A percentile compares a stretch with the other conserved stretches of the same genome.
These are phyloP conservation scores for Cygnus buccinator DNA, from an alignment of 2,113 vertebrate genomes.

Conservation along the genomic window DNA sequence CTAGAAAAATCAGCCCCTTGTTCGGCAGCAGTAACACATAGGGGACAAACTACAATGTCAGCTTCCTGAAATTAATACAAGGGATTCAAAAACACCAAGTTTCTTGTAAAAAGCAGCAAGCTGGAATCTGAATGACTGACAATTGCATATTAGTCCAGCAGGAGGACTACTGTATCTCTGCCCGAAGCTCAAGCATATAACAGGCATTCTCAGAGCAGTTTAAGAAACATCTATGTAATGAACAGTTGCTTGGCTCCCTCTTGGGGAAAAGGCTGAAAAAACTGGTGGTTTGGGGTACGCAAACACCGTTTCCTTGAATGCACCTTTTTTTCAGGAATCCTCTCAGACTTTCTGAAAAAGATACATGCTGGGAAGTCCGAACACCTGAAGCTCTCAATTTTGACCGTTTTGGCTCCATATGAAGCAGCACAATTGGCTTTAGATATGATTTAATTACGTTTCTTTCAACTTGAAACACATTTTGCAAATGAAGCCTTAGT, in stretches of 20 bases:
- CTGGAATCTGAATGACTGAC: not conserved
- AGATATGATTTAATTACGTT: not conserved
- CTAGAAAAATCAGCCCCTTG: not conserved
- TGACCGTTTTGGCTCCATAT: fast-evolving
- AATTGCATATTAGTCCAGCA: not conserved
- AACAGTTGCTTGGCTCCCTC: slow-evolving; percentile 43
- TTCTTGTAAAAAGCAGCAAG: not conserved
- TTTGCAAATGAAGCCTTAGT: not conserved
- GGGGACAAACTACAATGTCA: not conserved
- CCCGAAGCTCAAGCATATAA: not conserved
- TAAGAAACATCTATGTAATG: fast-evolving
- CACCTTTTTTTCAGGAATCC: slow-evolving; percentile 14
- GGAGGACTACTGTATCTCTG: not conserved
- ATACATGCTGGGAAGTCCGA: not conserved
- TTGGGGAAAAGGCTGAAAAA: slow-evolving; percentile 27
- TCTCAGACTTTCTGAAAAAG: not conserved
- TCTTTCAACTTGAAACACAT: not conserved
- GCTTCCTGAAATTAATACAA: not conserved
- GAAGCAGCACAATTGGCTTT: not conserved
- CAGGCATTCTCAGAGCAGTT: not conserved
- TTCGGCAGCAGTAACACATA: fast-evolving
- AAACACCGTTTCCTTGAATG: not conserved
- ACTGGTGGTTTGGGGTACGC: not conserved
- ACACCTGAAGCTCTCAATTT: not conserved
- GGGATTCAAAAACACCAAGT: not conserved